A percentile compares a stretch with the other conserved stretches of the same genome.
Evolutionary conservation across 35 echinoderm and acorn worm species (phyloP).

Genomic region (Hemicentrotus pulcherrimus): DNA sequence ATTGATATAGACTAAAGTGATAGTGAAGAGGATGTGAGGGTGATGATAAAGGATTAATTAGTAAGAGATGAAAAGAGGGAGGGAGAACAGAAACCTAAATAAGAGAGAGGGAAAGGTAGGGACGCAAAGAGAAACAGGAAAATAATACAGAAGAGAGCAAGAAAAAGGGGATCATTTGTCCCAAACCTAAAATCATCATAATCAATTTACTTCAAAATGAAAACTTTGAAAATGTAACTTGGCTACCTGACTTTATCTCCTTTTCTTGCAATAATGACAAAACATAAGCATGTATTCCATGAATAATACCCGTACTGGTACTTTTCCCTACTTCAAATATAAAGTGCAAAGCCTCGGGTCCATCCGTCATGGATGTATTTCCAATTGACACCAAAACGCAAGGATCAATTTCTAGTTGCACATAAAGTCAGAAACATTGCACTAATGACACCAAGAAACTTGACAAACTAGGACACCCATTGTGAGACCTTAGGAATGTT

Average conservation of each 20-base stretch:
- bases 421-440: not conserved
- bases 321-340: too few species aligned
- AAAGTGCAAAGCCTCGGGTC: not conserved
- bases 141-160: too few species aligned
- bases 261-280: not conserved
- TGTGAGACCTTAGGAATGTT: not conserved
- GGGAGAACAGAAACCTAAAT: not conserved
- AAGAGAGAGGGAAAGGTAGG: not conserved
- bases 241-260: not conserved
- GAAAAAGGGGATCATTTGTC: not conserved
- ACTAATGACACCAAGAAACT: conserved; percentile 3
- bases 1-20: not conserved
- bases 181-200: not conserved
- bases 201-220: not conserved
- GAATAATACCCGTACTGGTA: not conserved
- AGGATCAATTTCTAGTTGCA: not conserved
- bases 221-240: not conserved
- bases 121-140: not conserved
- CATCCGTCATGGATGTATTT: not conserved
- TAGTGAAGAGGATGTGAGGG: not conserved
- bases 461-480: not conserved
- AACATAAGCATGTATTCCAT: not conserved
- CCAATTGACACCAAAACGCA: not conserved
- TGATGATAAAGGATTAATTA: not conserved
- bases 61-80: not conserved